A percentile compares a stretch with the other conserved stretches of the same genome.
phyloP scores from a whole-genome alignment of 2,888 invertebrate species.

The Heliconius cydno region DNA sequence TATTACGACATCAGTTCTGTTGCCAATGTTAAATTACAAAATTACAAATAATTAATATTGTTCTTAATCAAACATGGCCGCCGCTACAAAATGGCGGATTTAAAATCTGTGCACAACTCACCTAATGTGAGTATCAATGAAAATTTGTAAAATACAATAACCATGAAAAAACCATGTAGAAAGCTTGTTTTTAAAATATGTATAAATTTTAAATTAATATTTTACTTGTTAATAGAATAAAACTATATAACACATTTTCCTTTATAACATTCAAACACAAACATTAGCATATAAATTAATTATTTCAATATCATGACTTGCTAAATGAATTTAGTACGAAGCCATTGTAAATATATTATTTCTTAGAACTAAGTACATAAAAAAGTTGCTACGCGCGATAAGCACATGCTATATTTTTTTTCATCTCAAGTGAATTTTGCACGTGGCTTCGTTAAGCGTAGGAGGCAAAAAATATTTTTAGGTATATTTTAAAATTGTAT shows the following conservation, averaged over 20 bases:
- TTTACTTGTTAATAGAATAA: neutral
- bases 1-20: no score
- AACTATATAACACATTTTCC: neutral
- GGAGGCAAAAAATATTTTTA: neutral
- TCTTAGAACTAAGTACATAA: conserved; percentile 1
- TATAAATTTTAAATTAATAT: no score
- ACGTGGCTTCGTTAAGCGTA: neutral
- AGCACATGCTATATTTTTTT: neutral
- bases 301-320: conserved; percentile 4
- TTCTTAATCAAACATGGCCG: no score
- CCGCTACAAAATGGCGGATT: no score
- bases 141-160: no score
- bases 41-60: no score
- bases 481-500: neutral
- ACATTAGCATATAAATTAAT: no score
- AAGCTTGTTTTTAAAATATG: no score
- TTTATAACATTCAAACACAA: neutral
- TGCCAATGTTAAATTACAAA: no score
- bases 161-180: no score
- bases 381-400: neutral
- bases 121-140: no score
- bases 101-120: no score
- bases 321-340: neutral
- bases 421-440: neutral
- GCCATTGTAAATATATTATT: neutral